Evolutionary conservation across 2,888 invertebrate genomes (phyloP), one percentile per base, ranked within the genome.

Genomic region (Hofmannophila pseudospretella): DNA sequence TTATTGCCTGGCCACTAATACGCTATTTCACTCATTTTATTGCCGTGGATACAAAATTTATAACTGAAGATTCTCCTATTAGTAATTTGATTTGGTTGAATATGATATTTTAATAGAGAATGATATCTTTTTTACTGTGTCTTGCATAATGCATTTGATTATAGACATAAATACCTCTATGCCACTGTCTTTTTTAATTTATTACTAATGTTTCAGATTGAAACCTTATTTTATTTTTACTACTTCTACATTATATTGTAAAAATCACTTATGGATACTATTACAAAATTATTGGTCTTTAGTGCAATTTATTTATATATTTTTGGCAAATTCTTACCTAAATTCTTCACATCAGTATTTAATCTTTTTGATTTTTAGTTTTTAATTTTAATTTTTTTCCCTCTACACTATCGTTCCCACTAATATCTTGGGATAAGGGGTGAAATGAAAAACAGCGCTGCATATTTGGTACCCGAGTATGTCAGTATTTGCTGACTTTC

Each of bases 21-120:
- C 65, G 70, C 69, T 64, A 77, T 80, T 79, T 72, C 71, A 66
- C 75, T 67, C 67, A 62, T 71, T 82, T 80, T 81, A 80, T 77
- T 64, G 62, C 73, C 57, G 57, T 56, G 51, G 59, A 52, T 65
- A 63, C 57, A 60, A 67, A 74, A 75, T 79, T 77, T 80, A 80
- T 77, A 61, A 64, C 67, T 61, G 54, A 61, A 57, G 62, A 64
- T 65, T 68, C 65, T 58, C 61, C 65, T 67, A 56, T 71, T 64
- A 61, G 70, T 77, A 70, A 75, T 76, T 77, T 67, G 70, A 75
- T 76, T 74, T 76, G 58, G 67, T 74, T 60, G 67, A 64, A 68
- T 73, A 69, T 69, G 68, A 74, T 41, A 41, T 34, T 40, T 40
- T 40, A 73, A 72, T 66, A 70, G 67, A 66, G 54, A 66, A 58